Evolutionary conservation across 2,113 vertebrate genomes (phyloP), one percentile per base, ranked within the genome.

Genomic region (Syngnathoides biaculeatus): DNA sequence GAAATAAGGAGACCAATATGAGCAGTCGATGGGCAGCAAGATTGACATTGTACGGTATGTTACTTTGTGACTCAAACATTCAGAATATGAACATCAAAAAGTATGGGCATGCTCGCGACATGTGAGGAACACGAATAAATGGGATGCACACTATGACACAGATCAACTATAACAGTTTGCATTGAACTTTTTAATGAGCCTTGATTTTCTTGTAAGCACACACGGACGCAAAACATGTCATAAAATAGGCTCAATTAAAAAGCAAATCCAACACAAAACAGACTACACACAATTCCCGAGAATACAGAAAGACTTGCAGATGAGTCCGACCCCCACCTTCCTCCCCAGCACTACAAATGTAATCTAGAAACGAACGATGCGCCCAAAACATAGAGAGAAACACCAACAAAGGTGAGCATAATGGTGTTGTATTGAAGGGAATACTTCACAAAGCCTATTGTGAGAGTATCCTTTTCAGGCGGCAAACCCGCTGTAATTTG

Each of bases 401-500:
- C 88, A 86, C 86, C 85, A 86, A 90, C 87, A 91, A 87, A 89
- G 87, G 89, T 89, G 84, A 83, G 83, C 89, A 90, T 85, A 90
- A 89, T 90, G 79, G 79, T 68, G 45, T 87, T 75, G 83, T 80
- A 89, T 87, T 87, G 88, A 88, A 79, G 83, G 83, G 87, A 87
- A 86, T 86, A 86, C 85, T 91, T 87, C 86, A 90, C 87, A 91
- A 90, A 87, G 82, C 82, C 89, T 79, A 90, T 90, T 92, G 90
- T 90, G 86, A 38, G 81, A 86, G 83, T 89, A 85, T 90, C 87
- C 84, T 85, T 89, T 91, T 92, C 89, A 90, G 81, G 74, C 83
- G 55, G 88, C 85, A 85, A 89, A 89, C 77, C 85, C 85, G 83
- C 85, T 84, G 86, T 89, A 87, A 91, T 91, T 90, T 84, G 81